These are phyloP conservation scores for Zootoca vivipara DNA, from an alignment of 2,113 vertebrate species.

Conservation along the genomic window DNA sequence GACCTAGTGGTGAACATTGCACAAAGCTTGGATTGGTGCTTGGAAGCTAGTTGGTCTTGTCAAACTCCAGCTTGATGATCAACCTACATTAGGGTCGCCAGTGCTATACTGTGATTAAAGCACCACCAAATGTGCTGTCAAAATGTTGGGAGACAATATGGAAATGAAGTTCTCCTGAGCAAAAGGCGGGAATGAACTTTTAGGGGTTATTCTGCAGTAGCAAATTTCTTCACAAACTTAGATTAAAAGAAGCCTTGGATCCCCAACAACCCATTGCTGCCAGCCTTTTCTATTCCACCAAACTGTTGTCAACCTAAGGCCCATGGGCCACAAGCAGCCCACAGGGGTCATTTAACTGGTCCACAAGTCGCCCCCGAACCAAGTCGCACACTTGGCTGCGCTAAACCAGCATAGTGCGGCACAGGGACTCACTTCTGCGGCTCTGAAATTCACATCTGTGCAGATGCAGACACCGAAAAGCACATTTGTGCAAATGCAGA, in stretches of 20 bases:
- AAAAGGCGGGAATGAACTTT: background rate
- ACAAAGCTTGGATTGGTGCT: conserved; percentile 46
- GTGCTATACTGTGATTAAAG: background rate
- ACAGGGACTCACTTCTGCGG: too few species aligned
- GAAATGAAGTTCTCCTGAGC: background rate
- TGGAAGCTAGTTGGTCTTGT: background rate
- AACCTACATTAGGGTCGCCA: conserved; percentile 29
- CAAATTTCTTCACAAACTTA: background rate
- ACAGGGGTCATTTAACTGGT: too few species aligned
- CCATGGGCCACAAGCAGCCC: too few species aligned
- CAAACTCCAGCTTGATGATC: conserved; percentile 1
- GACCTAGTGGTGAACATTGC: conserved; percentile 44
- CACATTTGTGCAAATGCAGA: too few species aligned
- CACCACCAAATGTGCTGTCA: conserved; percentile 30
- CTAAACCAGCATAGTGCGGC: too few species aligned
- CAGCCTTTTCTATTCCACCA: too few species aligned
- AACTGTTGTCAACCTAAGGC: too few species aligned
- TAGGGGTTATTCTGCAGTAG: background rate
- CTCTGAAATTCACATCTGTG: too few species aligned
- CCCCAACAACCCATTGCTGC: too few species aligned
- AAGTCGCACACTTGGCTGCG: too few species aligned
- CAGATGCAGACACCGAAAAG: too few species aligned
- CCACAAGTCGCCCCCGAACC: too few species aligned
- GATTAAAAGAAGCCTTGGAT: background rate
- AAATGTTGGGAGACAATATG: background rate